A percentile compares a stretch with the other conserved stretches of the same genome.
Conservation (phyloP, 2,797 vertebrate species). For the Enoplosus armatus region DNA sequence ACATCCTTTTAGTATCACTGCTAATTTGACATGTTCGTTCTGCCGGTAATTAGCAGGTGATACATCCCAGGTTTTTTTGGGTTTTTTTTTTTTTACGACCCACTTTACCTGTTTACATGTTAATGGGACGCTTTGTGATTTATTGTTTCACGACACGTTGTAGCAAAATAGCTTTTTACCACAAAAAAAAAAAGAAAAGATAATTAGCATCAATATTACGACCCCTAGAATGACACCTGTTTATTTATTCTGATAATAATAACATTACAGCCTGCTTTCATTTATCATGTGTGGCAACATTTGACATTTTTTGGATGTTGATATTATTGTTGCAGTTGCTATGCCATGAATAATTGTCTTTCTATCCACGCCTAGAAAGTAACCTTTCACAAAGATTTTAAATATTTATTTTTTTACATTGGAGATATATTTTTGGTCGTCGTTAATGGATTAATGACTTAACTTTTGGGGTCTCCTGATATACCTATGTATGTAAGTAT, state of each 20-base stretch:
- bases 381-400: not conserved
- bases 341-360: not conserved
- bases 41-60: slow-evolving; percentile 74
- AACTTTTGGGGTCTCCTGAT: not conserved
- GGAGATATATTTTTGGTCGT: not conserved
- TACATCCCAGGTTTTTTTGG: slow-evolving; percentile 61
- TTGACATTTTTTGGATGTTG: slow-evolving; percentile 34
- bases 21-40: slow-evolving; percentile 74
- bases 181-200: slow-evolving; percentile 36
- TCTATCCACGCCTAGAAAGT: not conserved
- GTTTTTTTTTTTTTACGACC: slow-evolving; percentile 54
- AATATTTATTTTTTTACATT: not conserved
- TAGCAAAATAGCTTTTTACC: slow-evolving; percentile 61
- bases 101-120: slow-evolving; percentile 69
- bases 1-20: slow-evolving; percentile 71
- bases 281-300: slow-evolving; percentile 38
- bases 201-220: slow-evolving; percentile 68
- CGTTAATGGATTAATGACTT: not conserved
- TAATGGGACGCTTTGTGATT: slow-evolving; percentile 55
- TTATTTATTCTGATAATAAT: slow-evolving; percentile 45
- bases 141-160: slow-evolving; percentile 57
- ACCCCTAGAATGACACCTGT: slow-evolving; percentile 47
- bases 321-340: slow-evolving; percentile 19
- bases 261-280: slow-evolving; percentile 20
- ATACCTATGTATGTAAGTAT: not conserved